A percentile compares a stretch with the other conserved stretches of the same genome.
Conservation (phyloP, 2,797 vertebrate species). For the Merluccius polli region DNA sequence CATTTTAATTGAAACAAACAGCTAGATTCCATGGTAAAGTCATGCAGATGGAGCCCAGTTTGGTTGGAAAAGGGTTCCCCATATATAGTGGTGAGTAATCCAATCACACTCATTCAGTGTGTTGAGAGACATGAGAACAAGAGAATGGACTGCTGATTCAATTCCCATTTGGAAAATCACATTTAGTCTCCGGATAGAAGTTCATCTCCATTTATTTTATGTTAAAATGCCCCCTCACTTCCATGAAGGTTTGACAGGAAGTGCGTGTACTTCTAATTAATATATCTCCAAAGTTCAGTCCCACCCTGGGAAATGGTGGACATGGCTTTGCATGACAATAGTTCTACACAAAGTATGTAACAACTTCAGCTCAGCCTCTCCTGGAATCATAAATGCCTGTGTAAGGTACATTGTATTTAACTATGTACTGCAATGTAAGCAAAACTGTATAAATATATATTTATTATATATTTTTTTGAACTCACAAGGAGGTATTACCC, state of each 20-base stretch:
- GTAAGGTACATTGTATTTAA: neutral
- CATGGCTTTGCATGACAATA: neutral
- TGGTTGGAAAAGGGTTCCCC: slow-evolving; percentile 20
- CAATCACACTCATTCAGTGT: slow-evolving; percentile 44
- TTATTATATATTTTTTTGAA: neutral
- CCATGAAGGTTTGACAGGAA: slow-evolving; percentile 19
- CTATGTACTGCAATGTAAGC: neutral
- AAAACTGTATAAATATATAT: neutral
- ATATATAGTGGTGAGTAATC: slow-evolving; percentile 40
- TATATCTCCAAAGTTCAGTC: slow-evolving; percentile 33
- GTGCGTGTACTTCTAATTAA: slow-evolving; percentile 23
- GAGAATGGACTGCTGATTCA: slow-evolving; percentile 53
- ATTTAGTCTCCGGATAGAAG: slow-evolving; percentile 16
- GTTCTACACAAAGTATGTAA: neutral
- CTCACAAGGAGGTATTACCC: neutral
- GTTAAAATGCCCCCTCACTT: slow-evolving; percentile 2
- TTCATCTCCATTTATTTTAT: slow-evolving; percentile 10
- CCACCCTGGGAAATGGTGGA: slow-evolving; percentile 30
- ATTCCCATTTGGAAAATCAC: slow-evolving; percentile 37
- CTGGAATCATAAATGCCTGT: neutral
- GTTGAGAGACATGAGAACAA: slow-evolving; percentile 41
- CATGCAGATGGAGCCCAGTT: neutral
- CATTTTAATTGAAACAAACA: neutral
- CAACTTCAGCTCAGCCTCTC: neutral
- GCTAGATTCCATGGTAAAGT: neutral